Conservation (phyloP, 2,797 vertebrate species). For the Morelia viridis region DNA sequence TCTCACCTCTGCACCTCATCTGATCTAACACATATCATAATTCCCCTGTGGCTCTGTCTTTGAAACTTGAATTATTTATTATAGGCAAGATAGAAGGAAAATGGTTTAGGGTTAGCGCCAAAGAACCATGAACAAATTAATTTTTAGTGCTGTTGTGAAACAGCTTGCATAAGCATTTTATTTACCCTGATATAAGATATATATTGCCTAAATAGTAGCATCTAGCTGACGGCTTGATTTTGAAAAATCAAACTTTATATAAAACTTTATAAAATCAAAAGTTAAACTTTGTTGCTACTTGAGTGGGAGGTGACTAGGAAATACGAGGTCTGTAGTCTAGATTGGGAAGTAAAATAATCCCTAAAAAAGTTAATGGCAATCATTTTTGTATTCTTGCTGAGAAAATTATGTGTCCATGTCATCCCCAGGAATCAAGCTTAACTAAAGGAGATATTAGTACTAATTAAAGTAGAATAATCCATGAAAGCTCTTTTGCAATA, state of each 20-base stretch:
- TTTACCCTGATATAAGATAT: not conserved
- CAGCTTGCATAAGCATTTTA: not conserved
- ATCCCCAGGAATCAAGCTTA: not conserved
- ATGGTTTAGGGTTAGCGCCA: not conserved
- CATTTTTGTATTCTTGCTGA: not conserved
- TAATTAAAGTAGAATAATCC: not conserved
- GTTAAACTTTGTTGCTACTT: not conserved
- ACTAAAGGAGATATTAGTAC: not conserved
- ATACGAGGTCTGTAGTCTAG: not conserved
- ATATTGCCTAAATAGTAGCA: not conserved
- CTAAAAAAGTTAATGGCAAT: not conserved
- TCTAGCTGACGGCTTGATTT: not conserved
- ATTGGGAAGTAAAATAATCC: not conserved
- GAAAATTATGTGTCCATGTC: not conserved
- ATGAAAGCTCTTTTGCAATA: not conserved
- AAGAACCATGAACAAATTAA: not conserved
- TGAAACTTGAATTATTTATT: constrained; percentile 44
- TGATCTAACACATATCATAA: not conserved
- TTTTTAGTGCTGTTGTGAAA: not conserved
- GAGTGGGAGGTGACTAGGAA: not conserved
- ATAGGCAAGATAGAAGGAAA: not conserved
- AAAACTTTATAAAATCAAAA: not conserved
- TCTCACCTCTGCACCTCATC: not conserved
- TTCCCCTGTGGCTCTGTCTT: constrained; percentile 10
- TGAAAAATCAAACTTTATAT: not conserved